These are phyloP conservation scores for Heliconius congener DNA, from an alignment of 1,140 invertebrate genomes.

Conservation along the genomic window DNA sequence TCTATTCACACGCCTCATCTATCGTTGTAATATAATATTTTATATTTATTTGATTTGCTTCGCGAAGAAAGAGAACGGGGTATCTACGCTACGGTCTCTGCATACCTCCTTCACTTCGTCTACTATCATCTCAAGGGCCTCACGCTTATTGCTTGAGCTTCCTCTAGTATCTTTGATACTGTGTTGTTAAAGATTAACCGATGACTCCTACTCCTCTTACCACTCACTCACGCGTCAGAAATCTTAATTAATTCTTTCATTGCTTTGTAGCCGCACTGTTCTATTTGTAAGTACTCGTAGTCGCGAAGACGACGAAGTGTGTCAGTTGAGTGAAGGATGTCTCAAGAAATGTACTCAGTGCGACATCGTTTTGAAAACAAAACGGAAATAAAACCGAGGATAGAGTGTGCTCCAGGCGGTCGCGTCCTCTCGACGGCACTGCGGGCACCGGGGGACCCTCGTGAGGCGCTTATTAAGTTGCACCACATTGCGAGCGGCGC, in stretches of 20 bases:
- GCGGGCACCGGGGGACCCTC: not conserved
- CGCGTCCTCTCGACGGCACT: constrained; percentile 24
- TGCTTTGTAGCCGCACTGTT: not conserved
- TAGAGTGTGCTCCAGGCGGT: constrained; percentile 19
- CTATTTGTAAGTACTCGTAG: not conserved
- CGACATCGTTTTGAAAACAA: constrained; percentile 36
- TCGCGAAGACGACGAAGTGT: constrained; percentile 15
- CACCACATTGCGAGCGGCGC: not conserved
- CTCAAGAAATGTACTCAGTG: constrained; percentile 25
- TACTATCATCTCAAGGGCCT: no score
- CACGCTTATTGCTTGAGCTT: no score
- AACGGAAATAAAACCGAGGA: constrained; percentile 28
- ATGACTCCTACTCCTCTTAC: not conserved
- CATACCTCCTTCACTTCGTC: no score
- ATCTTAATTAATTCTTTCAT: not conserved
- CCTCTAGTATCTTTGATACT: not conserved
- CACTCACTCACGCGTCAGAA: not conserved
- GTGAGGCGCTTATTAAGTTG: constrained; percentile 27
- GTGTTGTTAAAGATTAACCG: no score
- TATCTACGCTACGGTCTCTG: no score
- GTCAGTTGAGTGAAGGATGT: constrained; percentile 28
- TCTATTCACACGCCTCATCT: constrained; percentile 17
- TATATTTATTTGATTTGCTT: not conserved
- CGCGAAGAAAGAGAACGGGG: no score
- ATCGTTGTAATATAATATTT: not conserved